phyloP scores from a whole-genome alignment of 35 echinoderm and acorn worm species.

The Apostichopus japonicus region DNA sequence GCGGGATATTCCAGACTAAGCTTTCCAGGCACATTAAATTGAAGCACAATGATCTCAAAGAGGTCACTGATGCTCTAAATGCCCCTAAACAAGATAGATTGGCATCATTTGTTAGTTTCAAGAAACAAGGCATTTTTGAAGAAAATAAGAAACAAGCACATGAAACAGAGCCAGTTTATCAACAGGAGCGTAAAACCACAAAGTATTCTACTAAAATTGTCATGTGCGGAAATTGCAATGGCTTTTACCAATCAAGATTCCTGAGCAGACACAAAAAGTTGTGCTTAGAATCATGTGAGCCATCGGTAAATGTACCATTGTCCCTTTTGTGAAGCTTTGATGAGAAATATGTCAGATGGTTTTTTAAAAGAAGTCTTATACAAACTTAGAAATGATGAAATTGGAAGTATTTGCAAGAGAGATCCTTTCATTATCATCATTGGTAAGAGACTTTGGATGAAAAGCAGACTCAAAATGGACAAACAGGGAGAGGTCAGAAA shows the following conservation, averaged over 20 bases:
- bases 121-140: slow-evolving; percentile 55
- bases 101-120: slow-evolving; percentile 5
- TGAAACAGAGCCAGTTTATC: slow-evolving; percentile 25
- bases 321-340: slow-evolving; percentile 10
- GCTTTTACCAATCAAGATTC: slow-evolving; percentile 26
- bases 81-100: slow-evolving; percentile 34
- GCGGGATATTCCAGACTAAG: slow-evolving; percentile 25
- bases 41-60: slow-evolving; percentile 35
- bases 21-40: slow-evolving; percentile 47
- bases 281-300: slow-evolving; percentile 19
- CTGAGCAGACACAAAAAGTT: slow-evolving; percentile 29
- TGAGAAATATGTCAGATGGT: not conserved
- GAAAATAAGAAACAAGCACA: slow-evolving; percentile 53
- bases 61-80: slow-evolving; percentile 23
- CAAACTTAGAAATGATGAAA: slow-evolving; percentile 45
- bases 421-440: slow-evolving; percentile 23
- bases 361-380: slow-evolving; percentile 44
- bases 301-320: slow-evolving; percentile 2
- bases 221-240: slow-evolving; percentile 47
- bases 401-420: slow-evolving; percentile 25
- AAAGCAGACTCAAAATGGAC: slow-evolving; percentile 37
- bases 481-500: slow-evolving; percentile 51
- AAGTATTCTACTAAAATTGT: slow-evolving; percentile 9
- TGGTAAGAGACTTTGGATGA: slow-evolving; percentile 57
- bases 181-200: slow-evolving; percentile 37